Base-by-base conservation (phyloP, 2,797 vertebrate genomes). In the Semotilus atromaculatus region DNA sequence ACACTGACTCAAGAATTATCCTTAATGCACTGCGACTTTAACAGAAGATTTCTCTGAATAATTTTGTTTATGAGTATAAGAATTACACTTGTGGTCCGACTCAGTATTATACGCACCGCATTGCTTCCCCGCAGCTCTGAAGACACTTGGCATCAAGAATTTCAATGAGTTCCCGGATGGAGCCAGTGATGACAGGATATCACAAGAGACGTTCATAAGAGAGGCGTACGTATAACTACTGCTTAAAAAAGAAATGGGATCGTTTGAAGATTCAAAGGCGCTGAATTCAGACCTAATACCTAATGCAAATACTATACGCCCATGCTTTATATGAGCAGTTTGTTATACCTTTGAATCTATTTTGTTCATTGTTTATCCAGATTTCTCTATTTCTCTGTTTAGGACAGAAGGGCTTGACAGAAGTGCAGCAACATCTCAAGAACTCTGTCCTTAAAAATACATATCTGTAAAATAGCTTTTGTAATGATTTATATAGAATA, bases 121-220 rank as follows among this genome's bases (percentile, higher is more conserved):
- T 67, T 53, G 29, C 19, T 23, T 82, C 64, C 76, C 71, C 45
- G n/a, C 87, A 96, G 95, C 93, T 64, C 87, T 95, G 74, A 91
- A 73, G 71, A 93, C 92, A n/a, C 88, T 96, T 60, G 94, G 95
- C 34, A 91, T 95, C 43, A 90, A 87, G 72, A 81, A 91, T 85
- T 89, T 95, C 29, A 93, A 92, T n/a, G 90, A 93, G 83, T 90
- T 84, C 86, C 95, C 94, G 0, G 91, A 94, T 11, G 93, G 94
- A 75, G 88, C 78, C 23, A 90, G 85, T 10, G 91, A 92, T 85
- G 91, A 95, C 91, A 93, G 67, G 85, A 95, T 96, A 91, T 93
- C 93, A 40, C 80, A 72, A 0, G 91, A 94, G 7, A 94, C 93
- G 0, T 96, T 96, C 87, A 94, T 85, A 87, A 85, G 60, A 84